Evolutionary conservation across 37 sponge, comb jelly and placozoan species (phyloP).

Genomic region (Geodia barretti): DNA sequence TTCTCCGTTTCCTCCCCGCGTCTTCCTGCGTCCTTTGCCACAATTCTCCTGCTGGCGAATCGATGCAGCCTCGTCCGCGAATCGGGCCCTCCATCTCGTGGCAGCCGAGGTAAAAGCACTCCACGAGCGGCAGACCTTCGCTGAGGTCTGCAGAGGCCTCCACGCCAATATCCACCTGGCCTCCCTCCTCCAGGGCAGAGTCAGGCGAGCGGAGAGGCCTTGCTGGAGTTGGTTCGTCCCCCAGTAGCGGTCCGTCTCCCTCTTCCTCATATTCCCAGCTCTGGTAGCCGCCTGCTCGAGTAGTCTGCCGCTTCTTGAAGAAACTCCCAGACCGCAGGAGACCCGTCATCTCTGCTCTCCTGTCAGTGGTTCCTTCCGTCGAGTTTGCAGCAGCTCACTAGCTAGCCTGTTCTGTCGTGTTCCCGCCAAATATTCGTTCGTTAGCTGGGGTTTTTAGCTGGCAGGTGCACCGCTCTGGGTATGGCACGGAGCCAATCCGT

Average conservation of each 20-base stretch:
- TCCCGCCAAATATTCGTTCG: too few relatives aligned
- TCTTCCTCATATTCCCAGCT: conserved; percentile 50
- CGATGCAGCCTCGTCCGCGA: conserved; percentile 66
- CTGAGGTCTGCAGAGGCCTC: neutral
- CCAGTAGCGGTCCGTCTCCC: too few relatives aligned
- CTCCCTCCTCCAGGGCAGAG: conserved; percentile 1
- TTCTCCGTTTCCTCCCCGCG: conserved; percentile 1
- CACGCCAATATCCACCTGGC: neutral
- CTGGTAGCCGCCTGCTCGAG: conserved; percentile 24
- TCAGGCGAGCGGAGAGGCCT: neutral
- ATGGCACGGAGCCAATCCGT: too few relatives aligned
- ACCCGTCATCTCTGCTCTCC: too few relatives aligned
- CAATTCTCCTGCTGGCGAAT: conserved; percentile 40
- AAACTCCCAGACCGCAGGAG: too few relatives aligned
- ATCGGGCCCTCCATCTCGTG: conserved; percentile 65
- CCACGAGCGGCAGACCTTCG: conserved; percentile 3
- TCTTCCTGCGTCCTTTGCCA: conserved; percentile 62
- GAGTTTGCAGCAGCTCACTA: too few relatives aligned
- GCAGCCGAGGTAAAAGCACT: conserved; percentile 79
- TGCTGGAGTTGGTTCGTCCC: neutral
- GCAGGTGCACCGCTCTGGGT: too few relatives aligned
- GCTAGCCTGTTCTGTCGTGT: too few relatives aligned
- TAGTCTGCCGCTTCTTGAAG: conserved; percentile 22
- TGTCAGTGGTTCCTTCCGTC: too few relatives aligned
- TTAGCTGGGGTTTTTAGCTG: too few relatives aligned